A percentile compares a stretch with the other conserved stretches of the same genome.
phyloP scores from a whole-genome alignment of 1,140 invertebrate genomes.

The Drosophila obscura region DNA sequence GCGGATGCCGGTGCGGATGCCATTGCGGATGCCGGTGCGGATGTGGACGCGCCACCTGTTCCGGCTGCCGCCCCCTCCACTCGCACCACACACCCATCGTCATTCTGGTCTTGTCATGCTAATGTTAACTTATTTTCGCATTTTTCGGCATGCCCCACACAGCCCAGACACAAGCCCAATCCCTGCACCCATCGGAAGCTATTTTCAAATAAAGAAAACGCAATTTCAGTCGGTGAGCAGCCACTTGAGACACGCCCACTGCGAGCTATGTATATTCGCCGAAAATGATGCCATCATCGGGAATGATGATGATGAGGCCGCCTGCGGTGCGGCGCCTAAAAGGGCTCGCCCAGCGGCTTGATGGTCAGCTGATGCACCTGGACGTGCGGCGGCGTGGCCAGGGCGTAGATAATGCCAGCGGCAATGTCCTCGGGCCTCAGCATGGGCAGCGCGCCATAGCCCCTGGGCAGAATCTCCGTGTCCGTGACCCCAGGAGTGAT shows the following conservation, averaged over 20 bases:
- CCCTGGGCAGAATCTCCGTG: slow-evolving; percentile 85
- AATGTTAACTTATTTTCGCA: slow-evolving; percentile 76
- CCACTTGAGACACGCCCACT: slow-evolving; percentile 26
- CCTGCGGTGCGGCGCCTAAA: slow-evolving; percentile 16
- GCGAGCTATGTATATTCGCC: slow-evolving; percentile 16
- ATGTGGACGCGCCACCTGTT: slow-evolving; percentile 64
- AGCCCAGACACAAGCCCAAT: background rate
- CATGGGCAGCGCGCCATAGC: slow-evolving; percentile 55
- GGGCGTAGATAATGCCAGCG: slow-evolving; percentile 85
- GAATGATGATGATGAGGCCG: background rate
- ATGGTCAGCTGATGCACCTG: slow-evolving; percentile 85
- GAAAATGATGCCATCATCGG: background rate
- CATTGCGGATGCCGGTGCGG: slow-evolving; percentile 31
- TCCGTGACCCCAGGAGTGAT: slow-evolving; percentile 86
- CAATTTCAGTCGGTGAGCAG: slow-evolving; percentile 30
- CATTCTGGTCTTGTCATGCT: slow-evolving; percentile 56
- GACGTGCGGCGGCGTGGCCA: slow-evolving; percentile 86
- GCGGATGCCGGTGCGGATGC: slow-evolving; percentile 37
- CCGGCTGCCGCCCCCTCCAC: background rate
- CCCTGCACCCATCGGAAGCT: slow-evolving; percentile 4
- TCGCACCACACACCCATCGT: background rate
- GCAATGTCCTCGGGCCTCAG: slow-evolving; percentile 84
- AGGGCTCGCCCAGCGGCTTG: slow-evolving; percentile 74
- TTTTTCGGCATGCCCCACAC: slow-evolving; percentile 50
- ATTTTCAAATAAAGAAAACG: slow-evolving; percentile 62